These are phyloP conservation scores for Eptatretus burgeri DNA, from an alignment of 2,113 vertebrate species.

Conservation along the genomic window DNA sequence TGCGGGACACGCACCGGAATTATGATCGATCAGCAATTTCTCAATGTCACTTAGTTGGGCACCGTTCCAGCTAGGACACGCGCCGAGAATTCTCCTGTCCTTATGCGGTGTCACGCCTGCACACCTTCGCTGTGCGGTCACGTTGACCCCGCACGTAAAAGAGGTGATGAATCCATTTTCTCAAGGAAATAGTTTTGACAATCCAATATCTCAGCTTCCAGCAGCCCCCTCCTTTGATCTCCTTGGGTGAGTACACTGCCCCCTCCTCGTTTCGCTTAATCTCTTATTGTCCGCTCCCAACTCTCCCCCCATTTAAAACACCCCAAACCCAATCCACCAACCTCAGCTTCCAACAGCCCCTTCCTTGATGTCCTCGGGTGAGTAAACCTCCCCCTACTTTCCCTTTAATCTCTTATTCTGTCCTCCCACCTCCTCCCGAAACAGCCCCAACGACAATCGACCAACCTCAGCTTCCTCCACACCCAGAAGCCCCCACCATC, in stretches of 20 bases:
- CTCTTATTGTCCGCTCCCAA: too few relatives aligned
- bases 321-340: not conserved
- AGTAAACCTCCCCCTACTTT: not conserved
- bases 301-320: not conserved
- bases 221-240: too few relatives aligned
- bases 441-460: not conserved
- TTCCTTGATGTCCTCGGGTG: not conserved
- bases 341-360: not conserved
- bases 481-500: not conserved
- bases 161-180: constrained; percentile 7
- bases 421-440: not conserved
- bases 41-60: constrained; percentile 1
- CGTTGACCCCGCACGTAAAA: constrained; percentile 1
- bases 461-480: not conserved
- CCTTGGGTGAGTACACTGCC: too few relatives aligned
- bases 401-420: not conserved
- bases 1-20: not conserved
- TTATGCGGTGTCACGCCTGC: constrained; percentile 5
- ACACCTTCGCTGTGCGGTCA: not conserved
- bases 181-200: constrained; percentile 7
- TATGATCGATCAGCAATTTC: constrained; percentile 6
- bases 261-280: too few relatives aligned
- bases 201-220: constrained; percentile 5
- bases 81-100: not conserved
- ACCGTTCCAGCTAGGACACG: too few relatives aligned